These are phyloP conservation scores for Etia nguti DNA, from an alignment of 2,113 vertebrate species.

Conservation along the genomic window DNA sequence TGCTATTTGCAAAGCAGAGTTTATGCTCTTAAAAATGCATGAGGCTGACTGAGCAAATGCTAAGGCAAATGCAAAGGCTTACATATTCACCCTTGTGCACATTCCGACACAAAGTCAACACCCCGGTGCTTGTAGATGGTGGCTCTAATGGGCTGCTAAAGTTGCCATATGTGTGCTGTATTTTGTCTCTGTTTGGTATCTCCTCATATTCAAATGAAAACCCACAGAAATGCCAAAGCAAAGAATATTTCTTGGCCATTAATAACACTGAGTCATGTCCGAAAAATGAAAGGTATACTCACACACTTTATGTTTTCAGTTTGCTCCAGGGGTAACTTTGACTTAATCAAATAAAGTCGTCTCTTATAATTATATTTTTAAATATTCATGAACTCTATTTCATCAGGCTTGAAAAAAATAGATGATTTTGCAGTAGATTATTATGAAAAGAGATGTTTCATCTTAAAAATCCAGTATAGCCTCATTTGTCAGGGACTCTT, in stretches of 20 bases:
- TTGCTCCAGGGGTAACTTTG: constrained; percentile 18
- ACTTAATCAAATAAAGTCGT: constrained; percentile 34
- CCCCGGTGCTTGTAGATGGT: background rate
- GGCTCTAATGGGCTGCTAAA: background rate
- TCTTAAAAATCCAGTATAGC: background rate
- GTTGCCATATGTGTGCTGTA: background rate
- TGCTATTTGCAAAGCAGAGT: constrained; percentile 9
- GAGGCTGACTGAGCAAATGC: constrained; percentile 6
- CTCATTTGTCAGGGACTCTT: background rate
- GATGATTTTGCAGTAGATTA: background rate
- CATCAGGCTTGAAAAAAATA: background rate
- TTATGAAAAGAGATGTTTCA: background rate
- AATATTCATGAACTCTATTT: constrained; percentile 54
- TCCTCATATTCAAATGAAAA: background rate
- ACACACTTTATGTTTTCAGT: background rate
- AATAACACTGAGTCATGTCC: background rate
- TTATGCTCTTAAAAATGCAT: constrained; percentile 27
- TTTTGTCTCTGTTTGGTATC: background rate
- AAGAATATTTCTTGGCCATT: background rate
- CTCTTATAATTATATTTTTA: constrained; percentile 48
- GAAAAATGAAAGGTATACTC: background rate
- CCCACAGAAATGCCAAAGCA: background rate
- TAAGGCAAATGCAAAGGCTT: background rate
- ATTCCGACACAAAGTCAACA: background rate
- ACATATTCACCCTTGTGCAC: background rate